Conservation (phyloP, 2,888 invertebrate species). For the Cryptophagus acutangulus region DNA sequence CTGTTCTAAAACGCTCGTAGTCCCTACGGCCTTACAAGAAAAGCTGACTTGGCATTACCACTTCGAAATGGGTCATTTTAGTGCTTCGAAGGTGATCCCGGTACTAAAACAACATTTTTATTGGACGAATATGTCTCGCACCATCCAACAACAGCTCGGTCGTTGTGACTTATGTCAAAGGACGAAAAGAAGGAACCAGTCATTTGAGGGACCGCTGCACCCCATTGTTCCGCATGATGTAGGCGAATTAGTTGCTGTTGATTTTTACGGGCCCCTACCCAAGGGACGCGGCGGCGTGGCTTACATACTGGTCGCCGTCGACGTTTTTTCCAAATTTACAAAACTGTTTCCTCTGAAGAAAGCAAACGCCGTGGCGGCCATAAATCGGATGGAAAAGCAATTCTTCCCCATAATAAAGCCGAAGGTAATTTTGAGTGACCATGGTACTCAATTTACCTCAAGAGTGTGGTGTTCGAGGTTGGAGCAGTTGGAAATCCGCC, state of each 20-base stretch:
- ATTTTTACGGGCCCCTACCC: conserved; percentile 20
- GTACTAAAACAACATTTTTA: conserved; percentile 5
- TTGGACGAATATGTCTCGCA: conserved; percentile 2
- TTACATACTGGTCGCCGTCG: too few species aligned
- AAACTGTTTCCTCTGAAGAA: conserved; percentile 22
- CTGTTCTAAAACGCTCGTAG: not conserved
- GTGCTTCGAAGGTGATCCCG: not conserved
- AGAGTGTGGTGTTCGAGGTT: too few species aligned
- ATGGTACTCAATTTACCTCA: conserved; percentile 10
- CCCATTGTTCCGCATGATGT: conserved; percentile 6
- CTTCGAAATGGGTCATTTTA: conserved; percentile 8
- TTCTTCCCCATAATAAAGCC: not conserved
- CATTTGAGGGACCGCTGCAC: too few species aligned
- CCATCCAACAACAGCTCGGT: not conserved
- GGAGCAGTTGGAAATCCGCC: too few species aligned
- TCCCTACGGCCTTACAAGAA: conserved; percentile 5
- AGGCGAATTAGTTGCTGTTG: conserved; percentile 6
- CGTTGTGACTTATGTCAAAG: conserved; percentile 10
- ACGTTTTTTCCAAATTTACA: conserved; percentile 28
- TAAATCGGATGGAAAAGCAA: conserved; percentile 4
- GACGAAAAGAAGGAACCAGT: conserved; percentile 6
- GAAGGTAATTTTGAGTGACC: conserved; percentile 5
- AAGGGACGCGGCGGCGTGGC: too few species aligned
- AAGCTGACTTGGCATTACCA: conserved; percentile 9
- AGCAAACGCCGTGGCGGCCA: conserved; percentile 15